Conservation (phyloP, 2,888 invertebrate species). For the Ophioninae sp. region DNA sequence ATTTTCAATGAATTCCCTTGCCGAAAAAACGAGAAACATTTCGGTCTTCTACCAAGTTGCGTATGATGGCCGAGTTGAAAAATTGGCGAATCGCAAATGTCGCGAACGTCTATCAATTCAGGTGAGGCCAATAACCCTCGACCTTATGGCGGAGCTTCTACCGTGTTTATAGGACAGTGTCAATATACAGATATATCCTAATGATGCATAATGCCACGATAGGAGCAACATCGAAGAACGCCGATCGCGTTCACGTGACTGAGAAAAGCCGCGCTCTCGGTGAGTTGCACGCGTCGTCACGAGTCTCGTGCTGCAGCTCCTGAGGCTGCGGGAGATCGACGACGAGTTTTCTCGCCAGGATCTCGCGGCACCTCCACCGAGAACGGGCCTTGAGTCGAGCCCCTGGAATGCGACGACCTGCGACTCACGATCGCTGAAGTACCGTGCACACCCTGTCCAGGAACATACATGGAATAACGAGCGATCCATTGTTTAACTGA, state of each 20-base stretch:
- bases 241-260: slow-evolving; percentile 62
- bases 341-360: slow-evolving; percentile 54
- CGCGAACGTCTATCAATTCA: slow-evolving; percentile 25
- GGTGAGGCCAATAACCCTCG: slow-evolving; percentile 61
- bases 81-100: not conserved
- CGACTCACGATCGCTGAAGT: slow-evolving; percentile 67
- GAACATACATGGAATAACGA: slow-evolving; percentile 1
- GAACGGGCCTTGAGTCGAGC: slow-evolving; percentile 74
- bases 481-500: slow-evolving; percentile 46
- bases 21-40: not conserved
- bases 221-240: slow-evolving; percentile 39
- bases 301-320: slow-evolving; percentile 55
- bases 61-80: slow-evolving; percentile 15
- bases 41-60: not conserved
- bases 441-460: not conserved
- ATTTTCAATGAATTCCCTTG: not conserved
- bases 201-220: slow-evolving; percentile 11
- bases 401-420: slow-evolving; percentile 74
- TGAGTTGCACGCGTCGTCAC: slow-evolving; percentile 48
- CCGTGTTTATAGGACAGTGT: slow-evolving; percentile 40
- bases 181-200: slow-evolving; percentile 7
- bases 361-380: slow-evolving; percentile 50
- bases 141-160: slow-evolving; percentile 52
- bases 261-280: slow-evolving; percentile 44
- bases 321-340: slow-evolving; percentile 32